phyloP scores from a whole-genome alignment of 2,888 invertebrate species.

The Zygaena filipendulae region DNA sequence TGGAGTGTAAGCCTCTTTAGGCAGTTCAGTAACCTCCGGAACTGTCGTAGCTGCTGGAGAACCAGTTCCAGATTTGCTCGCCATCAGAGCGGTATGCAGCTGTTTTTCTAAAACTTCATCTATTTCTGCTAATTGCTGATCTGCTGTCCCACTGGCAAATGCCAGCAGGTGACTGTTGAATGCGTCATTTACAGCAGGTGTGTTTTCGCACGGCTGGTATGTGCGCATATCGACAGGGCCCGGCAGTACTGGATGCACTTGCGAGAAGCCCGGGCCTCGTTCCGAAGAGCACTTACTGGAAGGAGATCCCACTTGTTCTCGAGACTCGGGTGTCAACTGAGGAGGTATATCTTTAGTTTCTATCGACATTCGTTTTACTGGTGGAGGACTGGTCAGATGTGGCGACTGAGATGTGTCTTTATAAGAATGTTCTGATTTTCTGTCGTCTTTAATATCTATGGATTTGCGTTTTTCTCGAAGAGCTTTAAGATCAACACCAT shows the following conservation, averaged over 20 bases:
- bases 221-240: slow-evolving; percentile 93
- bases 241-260: slow-evolving; percentile 79
- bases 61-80: slow-evolving; percentile 56
- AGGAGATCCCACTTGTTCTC: slow-evolving; percentile 26
- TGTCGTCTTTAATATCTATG: slow-evolving; percentile 72
- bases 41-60: slow-evolving; percentile 24
- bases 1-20: slow-evolving; percentile 31
- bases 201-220: slow-evolving; percentile 74
- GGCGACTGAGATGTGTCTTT: slow-evolving; percentile 70
- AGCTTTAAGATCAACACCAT: slow-evolving; percentile 80
- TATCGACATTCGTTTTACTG: slow-evolving; percentile 34
- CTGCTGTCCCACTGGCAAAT: slow-evolving; percentile 75
- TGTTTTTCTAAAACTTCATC: slow-evolving; percentile 85
- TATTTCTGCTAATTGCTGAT: slow-evolving; percentile 76
- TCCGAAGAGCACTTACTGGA: slow-evolving; percentile 23
- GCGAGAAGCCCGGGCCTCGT: slow-evolving; percentile 40
- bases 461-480: slow-evolving; percentile 83
- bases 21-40: slow-evolving; percentile 24
- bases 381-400: slow-evolving; percentile 63
- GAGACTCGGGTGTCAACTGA: slow-evolving; percentile 36
- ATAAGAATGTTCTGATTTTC: slow-evolving; percentile 64
- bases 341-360: slow-evolving; percentile 43
- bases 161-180: slow-evolving; percentile 72
- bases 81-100: slow-evolving; percentile 74
- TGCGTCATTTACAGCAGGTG: slow-evolving; percentile 66